Base-by-base conservation (phyloP, 2,797 vertebrate species). In the Dryobates pubescens region DNA sequence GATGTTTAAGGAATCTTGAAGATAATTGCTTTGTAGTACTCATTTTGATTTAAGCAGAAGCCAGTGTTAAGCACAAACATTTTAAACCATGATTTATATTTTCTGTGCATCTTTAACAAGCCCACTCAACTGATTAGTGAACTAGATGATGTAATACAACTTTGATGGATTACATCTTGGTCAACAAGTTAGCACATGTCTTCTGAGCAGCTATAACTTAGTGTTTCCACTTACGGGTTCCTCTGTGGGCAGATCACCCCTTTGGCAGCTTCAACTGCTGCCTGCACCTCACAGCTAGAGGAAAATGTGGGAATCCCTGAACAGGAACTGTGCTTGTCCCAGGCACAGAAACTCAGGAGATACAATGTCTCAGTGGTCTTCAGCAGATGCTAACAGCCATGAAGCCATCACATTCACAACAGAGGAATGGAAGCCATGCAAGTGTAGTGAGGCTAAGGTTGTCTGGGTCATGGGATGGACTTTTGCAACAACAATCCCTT, bases 351-450 rank as follows among this genome's bases (percentile, higher is more conserved):
- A 30, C 24, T 26, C 47, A 22, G 5, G 5, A 78, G 13, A 14
- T n/a, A 5, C 0, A 24, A 9, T 51, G 22, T 34, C 63, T 65
- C 34, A 12, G n/a, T 7, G 9, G 13, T 30, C 26, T 47, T 30
- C 19, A 45, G 24, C 16, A 51, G 24, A 16, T 38, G 27, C 15
- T 6, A 47, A 61, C 6, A 67, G 3, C 41, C 26, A 5, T n/a
- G 23, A 58, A 69, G 26, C 5, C 29, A 30, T 4, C 38, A 53
- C 19, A 15, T 61, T 51, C 32, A 3, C 30, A 64, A 22, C 5
- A 36, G 56, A 71, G 38, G 38, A 57, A 51, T 4, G 7, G 11
- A 10, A 47, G 10, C n/a, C 1, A 0, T 38, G 10, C 6, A 54
- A 54, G 29, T 8, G 22, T 29, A 43, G 10, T 3, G 17, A 73